Evolutionary conservation across 2,113 vertebrate species (phyloP).

Genomic region (Eretmochelys imbricata): DNA sequence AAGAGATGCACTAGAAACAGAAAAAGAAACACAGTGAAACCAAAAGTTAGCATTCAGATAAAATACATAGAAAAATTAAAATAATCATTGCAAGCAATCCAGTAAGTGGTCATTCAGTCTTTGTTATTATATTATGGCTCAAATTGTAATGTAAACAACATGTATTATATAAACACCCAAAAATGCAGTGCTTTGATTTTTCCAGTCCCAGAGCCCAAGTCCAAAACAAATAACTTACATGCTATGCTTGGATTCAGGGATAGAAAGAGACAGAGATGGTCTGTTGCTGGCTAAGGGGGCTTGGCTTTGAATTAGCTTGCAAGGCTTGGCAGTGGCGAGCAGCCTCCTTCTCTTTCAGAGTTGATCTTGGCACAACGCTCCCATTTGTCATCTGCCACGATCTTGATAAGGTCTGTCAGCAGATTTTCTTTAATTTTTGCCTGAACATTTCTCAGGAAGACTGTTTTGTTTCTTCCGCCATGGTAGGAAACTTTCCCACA

Average conservation of each 20-base stretch:
- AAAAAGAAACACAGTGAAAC: background rate
- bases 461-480: background rate
- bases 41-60: background rate
- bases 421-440: background rate
- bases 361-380: background rate
- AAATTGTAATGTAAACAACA: background rate
- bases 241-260: background rate
- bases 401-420: background rate
- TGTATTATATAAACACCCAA: background rate
- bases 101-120: background rate
- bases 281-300: background rate
- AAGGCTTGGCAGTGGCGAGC: background rate
- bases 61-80: background rate
- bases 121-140: background rate
- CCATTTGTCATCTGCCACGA: background rate
- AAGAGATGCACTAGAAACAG: background rate
- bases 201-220: background rate
- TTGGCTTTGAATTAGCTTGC: background rate
- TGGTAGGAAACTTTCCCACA: background rate
- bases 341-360: background rate
- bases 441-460: background rate
- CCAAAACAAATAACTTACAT: background rate
- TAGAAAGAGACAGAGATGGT: background rate
- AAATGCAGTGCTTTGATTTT: background rate
- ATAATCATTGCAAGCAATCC: background rate